Percentiles rank a stretch among this genome's conserved stretches.
Evolutionary conservation across 2,797 vertebrate species (phyloP).

Genomic region (Enteromius thamalakanensis): DNA sequence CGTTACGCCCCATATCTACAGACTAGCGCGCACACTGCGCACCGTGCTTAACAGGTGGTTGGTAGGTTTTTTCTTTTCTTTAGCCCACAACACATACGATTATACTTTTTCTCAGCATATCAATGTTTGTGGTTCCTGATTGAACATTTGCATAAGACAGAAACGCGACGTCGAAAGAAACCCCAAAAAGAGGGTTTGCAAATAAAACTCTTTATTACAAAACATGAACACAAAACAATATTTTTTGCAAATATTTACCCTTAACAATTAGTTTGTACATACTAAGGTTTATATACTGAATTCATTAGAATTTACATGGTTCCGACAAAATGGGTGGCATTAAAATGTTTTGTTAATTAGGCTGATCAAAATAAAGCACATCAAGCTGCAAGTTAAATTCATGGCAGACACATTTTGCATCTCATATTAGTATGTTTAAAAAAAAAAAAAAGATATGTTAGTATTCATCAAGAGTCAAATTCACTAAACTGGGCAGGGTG

Average conservation of each 20-base stretch:
- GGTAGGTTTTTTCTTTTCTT: not conserved
- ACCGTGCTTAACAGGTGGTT: slow-evolving; percentile 48
- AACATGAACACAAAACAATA: not conserved
- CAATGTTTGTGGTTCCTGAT: not conserved
- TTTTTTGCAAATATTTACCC: not conserved
- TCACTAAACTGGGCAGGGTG: slow-evolving; percentile 72
- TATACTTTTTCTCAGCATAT: not conserved
- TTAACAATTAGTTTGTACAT: slow-evolving; percentile 9
- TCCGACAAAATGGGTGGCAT: not conserved
- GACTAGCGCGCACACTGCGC: slow-evolving; percentile 29
- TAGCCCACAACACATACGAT: no score
- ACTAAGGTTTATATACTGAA: not conserved
- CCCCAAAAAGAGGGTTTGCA: not conserved
- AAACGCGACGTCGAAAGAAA: not conserved
- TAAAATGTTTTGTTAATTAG: slow-evolving; percentile 3
- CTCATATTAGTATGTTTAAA: not conserved
- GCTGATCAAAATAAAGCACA: not conserved
- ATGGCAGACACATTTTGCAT: not conserved
- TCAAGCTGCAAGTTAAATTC: not conserved
- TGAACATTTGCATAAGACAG: not conserved
- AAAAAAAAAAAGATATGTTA: slow-evolving; percentile 55
- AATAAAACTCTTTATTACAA: slow-evolving; percentile 37
- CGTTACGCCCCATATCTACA: slow-evolving; percentile 61
- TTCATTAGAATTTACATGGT: not conserved
- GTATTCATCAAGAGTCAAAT: slow-evolving; percentile 76